phyloP scores from a whole-genome alignment of 92 coral and sea anemone genomes.

The Parazoanthus darwini region DNA sequence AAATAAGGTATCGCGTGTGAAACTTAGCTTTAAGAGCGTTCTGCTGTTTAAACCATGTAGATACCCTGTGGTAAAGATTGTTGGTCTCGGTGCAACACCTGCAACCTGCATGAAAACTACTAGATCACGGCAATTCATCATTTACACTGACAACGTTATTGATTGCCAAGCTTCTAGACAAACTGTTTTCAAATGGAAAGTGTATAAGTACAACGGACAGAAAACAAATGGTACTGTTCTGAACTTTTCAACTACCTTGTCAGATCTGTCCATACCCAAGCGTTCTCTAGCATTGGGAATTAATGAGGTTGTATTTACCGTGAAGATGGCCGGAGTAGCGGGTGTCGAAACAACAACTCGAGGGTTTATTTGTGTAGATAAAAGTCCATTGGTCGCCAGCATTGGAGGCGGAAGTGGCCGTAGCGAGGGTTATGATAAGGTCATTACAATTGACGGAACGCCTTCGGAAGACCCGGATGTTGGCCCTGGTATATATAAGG shows the following conservation, averaged over 20 bases:
- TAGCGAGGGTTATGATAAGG: slow-evolving; percentile 51
- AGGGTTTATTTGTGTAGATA: slow-evolving; percentile 53
- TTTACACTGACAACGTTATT: slow-evolving; percentile 40
- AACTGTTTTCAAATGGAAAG: slow-evolving; percentile 61
- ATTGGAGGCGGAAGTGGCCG: slow-evolving; percentile 63
- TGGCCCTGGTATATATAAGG: slow-evolving; percentile 39
- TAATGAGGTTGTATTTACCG: slow-evolving; percentile 42
- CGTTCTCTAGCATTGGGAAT: slow-evolving; percentile 58
- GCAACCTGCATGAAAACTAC: slow-evolving; percentile 30
- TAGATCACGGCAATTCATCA: slow-evolving; percentile 35
- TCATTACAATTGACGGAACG: slow-evolving; percentile 43
- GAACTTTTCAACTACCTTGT: slow-evolving; percentile 40
- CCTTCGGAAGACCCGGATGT: slow-evolving; percentile 59
- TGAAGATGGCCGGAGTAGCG: slow-evolving; percentile 52
- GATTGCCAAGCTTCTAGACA: slow-evolving; percentile 64
- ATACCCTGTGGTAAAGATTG: slow-evolving; percentile 53
- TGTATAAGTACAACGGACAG: slow-evolving; percentile 38
- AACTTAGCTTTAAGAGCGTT: slow-evolving; percentile 15
- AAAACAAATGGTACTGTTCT: slow-evolving; percentile 19
- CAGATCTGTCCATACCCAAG: slow-evolving; percentile 54
- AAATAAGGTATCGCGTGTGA: slow-evolving; percentile 55
- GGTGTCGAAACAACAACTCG: slow-evolving; percentile 33
- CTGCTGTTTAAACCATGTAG: slow-evolving; percentile 51
- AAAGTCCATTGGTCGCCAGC: slow-evolving; percentile 49
- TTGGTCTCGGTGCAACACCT: slow-evolving; percentile 44